Evolutionary conservation across 2,113 vertebrate genomes (phyloP), one percentile per base, ranked within the genome.

Genomic region (Baryphthengus martii): DNA sequence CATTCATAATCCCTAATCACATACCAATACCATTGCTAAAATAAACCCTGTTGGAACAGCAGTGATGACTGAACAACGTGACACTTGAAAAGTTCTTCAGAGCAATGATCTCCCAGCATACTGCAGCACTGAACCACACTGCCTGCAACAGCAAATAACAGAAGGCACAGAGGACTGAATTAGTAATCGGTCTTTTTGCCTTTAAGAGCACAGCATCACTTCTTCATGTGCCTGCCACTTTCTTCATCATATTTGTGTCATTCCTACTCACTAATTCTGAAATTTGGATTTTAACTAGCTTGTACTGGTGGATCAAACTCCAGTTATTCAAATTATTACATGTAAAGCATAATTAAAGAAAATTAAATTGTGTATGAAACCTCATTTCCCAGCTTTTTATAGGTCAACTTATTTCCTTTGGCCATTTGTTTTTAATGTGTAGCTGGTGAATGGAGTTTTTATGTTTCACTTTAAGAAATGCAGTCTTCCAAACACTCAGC

Each of bases 401-500:
- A 90, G 62, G 87, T 85, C 77, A 80, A 42, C 71, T 90, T 95
- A 73, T 63, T 97, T 97, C 79, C 84, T 96, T 88, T 65, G 45
- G 71, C 58, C 87, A 94, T 95, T 96, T 97, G 78, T 82, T 97
- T 97, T 97, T 82, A 95, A 97, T 63, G 80, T 66, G 56, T 65
- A 94, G 85, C 88, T 59, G 89, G 79, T 95, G 91, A 97, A 96
- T 40, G 58, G 56, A 44, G 37, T 53, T 92, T 96, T 97, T 96
- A 96, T 93, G 83, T 85, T 93, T 94, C 91, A 95, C 83, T 94
- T 90, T 66, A 90, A 95, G 82, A 97, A 97, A 94, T 33, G 13
- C 40, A 85, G 77, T 86, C 95, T 92, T 95, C 85, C 68, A 95
- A 96, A 90, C 80, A 39, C 74, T 90, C 80, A 85, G 94, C 52